Conservation (phyloP, 2,888 invertebrate species). For the Machimus rusticus region DNA sequence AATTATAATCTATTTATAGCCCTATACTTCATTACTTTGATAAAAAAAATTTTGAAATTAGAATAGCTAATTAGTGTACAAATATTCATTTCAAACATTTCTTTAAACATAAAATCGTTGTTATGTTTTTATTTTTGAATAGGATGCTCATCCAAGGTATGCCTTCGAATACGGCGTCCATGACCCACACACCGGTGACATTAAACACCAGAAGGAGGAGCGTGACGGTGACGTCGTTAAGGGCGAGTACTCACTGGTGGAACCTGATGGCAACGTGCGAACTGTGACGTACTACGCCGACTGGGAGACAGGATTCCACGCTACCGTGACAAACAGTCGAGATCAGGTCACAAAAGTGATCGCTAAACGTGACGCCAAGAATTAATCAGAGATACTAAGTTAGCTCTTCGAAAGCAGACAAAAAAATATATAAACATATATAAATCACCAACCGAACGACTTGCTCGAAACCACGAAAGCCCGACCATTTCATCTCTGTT, state of each 20-base stretch:
- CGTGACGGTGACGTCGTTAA: conserved; percentile 77
- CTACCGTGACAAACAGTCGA: conserved; percentile 73
- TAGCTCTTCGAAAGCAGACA: conserved; percentile 6
- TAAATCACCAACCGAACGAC: background rate
- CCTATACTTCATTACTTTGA: no score
- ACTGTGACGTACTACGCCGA: conserved; percentile 79
- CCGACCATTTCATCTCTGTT: conserved; percentile 12
- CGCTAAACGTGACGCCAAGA: conserved; percentile 56
- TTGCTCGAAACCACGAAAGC: conserved; percentile 8
- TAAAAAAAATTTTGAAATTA: no score
- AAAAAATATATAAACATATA: background rate
- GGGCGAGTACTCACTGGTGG: conserved; percentile 74
- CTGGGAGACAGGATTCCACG: conserved; percentile 82
- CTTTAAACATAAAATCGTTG: no score
- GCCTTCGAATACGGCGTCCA: conserved; percentile 78
- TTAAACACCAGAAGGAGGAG: conserved; percentile 76
- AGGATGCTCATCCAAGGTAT: conserved; percentile 74
- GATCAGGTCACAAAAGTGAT: conserved; percentile 62
- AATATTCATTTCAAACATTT: no score
- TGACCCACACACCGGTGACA: conserved; percentile 77
- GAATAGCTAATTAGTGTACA: no score
- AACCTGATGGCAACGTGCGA: conserved; percentile 77
- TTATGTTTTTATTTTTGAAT: conserved; percentile 42
- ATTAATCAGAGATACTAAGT: conserved; percentile 38
- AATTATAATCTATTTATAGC: no score